Base-by-base conservation (phyloP, 2,797 vertebrate species). In the Stomatorhinus walkeri region DNA sequence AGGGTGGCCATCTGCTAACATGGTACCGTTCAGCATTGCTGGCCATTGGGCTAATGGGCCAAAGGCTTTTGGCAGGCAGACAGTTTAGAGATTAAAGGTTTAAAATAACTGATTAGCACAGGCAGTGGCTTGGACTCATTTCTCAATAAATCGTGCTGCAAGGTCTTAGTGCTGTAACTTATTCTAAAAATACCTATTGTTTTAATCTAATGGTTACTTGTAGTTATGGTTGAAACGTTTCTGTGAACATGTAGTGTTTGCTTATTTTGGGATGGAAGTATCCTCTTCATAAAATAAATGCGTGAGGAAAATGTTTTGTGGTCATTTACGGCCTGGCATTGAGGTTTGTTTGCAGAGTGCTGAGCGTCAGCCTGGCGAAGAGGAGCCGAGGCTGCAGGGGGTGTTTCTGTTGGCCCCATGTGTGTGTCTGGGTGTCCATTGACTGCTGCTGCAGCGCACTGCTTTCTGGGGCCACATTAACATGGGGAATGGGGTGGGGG, bases 341-440 rank as follows among this genome's bases (percentile, higher is more conserved):
- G 22, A 51, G 16, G 14, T 87, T n/a, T 8, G 51, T 56, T 87
- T 87, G 85, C 85, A 4, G 85, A 36, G 32, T 54, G 49, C 51
- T 24, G 43, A 88, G 56, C 22, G 12, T 72, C 88, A 84, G 52
- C 40, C 0, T 36, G 52, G 0, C 2, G 79, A 59, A 36, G 22
- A 10, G 3, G 87, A 46, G 40, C 1, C n/a, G 14, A 14, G 43
- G 16, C 51, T 10, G 52, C 4, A 19, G 87, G 68, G 87, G 87
- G 59, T 88, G 76, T 36, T 88, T 83, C 36, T 88, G 52, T 88
- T 54, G 76, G 54, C 52, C 88, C 36, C 12, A 4, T 12, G 19
- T 54, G 46, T 19, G 24, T 49, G 19, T 85, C n/a, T 85, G 49
- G 12, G 32, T 46, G 48, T 88, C 68, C 51, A 56, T 83, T 83